Evolutionary conservation across 2,888 invertebrate species (phyloP).

Genomic region (Agrotis exclamationis): DNA sequence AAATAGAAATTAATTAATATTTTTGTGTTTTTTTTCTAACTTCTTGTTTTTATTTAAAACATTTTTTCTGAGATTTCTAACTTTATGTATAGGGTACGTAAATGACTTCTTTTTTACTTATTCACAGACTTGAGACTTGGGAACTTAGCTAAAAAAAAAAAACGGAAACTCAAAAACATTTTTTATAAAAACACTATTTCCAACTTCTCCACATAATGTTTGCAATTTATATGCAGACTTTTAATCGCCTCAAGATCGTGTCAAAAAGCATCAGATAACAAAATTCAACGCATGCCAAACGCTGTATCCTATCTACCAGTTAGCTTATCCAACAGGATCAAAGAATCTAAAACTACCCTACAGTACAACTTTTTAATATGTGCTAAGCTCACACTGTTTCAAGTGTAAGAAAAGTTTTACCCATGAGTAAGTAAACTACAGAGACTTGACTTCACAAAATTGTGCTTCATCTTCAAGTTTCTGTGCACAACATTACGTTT

Average conservation of each 20-base stretch:
- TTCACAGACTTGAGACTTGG: too few relatives aligned
- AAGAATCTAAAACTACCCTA: constrained; percentile 25
- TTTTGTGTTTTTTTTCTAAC: too few relatives aligned
- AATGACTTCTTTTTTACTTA: too few relatives aligned
- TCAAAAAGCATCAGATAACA: constrained; percentile 22
- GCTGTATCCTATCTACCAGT: constrained; percentile 1
- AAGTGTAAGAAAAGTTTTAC: constrained; percentile 4
- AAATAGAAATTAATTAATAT: too few relatives aligned
- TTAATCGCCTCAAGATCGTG: background rate
- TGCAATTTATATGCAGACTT: background rate
- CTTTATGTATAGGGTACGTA: too few relatives aligned
- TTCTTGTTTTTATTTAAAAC: too few relatives aligned
- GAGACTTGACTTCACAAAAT: constrained; percentile 12
- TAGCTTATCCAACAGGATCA: constrained; percentile 31
- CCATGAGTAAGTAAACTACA: constrained; percentile 25
- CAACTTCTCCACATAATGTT: too few relatives aligned
- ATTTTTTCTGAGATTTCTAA: too few relatives aligned
- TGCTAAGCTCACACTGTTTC: constrained; percentile 21
- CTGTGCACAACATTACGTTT: background rate
- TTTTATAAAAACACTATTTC: too few relatives aligned
- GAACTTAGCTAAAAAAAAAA: too few relatives aligned
- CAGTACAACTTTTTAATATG: constrained; percentile 33
- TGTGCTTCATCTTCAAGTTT: background rate
- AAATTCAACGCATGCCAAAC: constrained; percentile 9
- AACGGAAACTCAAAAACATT: too few relatives aligned